Percentiles rank a stretch among this genome's conserved stretches.
Conservation (phyloP, 2,888 invertebrate genomes). For the Priocnemis perturbator region DNA sequence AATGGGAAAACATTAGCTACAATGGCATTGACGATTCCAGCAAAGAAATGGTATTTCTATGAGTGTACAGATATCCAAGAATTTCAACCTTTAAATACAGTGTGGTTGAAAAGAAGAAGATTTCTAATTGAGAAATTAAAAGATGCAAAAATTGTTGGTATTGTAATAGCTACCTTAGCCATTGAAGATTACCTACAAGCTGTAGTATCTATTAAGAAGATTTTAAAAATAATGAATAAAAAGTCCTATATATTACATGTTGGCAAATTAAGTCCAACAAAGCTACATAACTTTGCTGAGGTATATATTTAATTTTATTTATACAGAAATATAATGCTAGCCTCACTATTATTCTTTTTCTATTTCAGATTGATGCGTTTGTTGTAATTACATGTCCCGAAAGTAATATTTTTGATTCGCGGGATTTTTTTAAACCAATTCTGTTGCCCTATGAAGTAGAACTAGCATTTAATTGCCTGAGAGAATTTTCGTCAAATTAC, state of each 20-base stretch:
- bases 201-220: constrained; percentile 83
- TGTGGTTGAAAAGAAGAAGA: constrained; percentile 86
- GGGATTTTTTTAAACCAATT: constrained; percentile 93
- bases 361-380: constrained; percentile 89
- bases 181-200: constrained; percentile 87
- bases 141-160: constrained; percentile 91
- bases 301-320: constrained; percentile 72
- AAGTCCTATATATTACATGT: constrained; percentile 94
- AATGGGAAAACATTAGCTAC: constrained; percentile 82
- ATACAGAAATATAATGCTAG: neutral
- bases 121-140: constrained; percentile 93
- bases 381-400: constrained; percentile 95
- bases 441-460: constrained; percentile 96
- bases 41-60: constrained; percentile 78
- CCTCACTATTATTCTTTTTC: neutral
- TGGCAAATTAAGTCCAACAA: constrained; percentile 95
- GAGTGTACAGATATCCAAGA: constrained; percentile 74
- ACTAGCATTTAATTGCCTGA: constrained; percentile 82
- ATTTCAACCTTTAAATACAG: constrained; percentile 75
- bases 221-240: constrained; percentile 84
- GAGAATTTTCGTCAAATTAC: constrained; percentile 78
- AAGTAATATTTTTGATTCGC: constrained; percentile 88
- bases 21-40: constrained; percentile 77
- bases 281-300: constrained; percentile 96
- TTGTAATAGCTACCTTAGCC: constrained; percentile 93